Base-by-base conservation (phyloP, 53 echinoderm and acorn worm species). In the Paracentrotus lividus region DNA sequence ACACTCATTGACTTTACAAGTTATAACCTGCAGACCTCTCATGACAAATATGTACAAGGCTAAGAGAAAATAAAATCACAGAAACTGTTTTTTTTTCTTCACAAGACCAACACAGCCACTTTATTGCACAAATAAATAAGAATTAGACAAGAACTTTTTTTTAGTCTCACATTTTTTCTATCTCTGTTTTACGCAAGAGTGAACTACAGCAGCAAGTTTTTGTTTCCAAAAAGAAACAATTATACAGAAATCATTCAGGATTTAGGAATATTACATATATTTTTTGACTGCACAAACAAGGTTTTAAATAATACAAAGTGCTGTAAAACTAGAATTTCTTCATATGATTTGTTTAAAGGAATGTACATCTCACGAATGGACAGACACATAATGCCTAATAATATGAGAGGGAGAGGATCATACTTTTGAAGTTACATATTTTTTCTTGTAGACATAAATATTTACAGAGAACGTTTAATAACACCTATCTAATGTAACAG, bases 51-150 rank as follows among this genome's bases (percentile, higher is more conserved):
- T 1, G 4, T 27, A 27, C 61, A 27, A 27, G 61, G 29, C 61
- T 16, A 61, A 8, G 18, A 34, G 42, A 4, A 40, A 7, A 77
- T 77, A 78, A 78, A n/a, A 78, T 44, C n/a, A 78, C n/a, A 47
- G 24, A 78, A 8, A 24, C 2, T 0, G 5, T 1, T 2, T 18
- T 18, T 45, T 78, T 43, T 47, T 69, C 9, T 78, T 78, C 78
- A 78, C 78, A 78, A 78, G 78, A 78, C 78, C 24, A n/a, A 78
- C 78, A 78, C 43, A 78, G 78, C 78, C 47, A 78, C 44, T 78
- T 78, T 78, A 78, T 78, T 78, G 78, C 78, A 78, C 78, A 47
- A 47, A 45, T 78, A 78, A 78, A 78, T 78, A 47, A 78, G 47
- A 77, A 18, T 3, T 32, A 47, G 47, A 78, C 10, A 40, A 77